Base-by-base conservation (phyloP, 1,140 invertebrate species). In the Plodia interpunctella region DNA sequence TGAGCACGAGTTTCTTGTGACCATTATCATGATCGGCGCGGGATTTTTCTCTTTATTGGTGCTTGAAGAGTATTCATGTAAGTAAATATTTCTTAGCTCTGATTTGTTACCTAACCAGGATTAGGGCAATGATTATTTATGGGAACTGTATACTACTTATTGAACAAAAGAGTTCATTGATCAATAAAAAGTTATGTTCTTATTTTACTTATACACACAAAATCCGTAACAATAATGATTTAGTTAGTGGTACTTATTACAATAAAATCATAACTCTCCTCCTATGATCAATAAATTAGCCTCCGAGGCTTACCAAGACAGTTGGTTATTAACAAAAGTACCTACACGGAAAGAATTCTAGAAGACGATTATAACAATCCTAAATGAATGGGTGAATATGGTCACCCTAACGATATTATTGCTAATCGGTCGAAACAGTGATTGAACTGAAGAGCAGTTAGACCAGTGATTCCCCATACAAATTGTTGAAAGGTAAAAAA, bases 1-100 rank as follows among this genome's bases (percentile, higher is more conserved):
- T 81, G 65, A 85, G 60, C 65, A 60, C 58, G 25, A 50, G 13
- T 17, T 52, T 49, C n/a, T 32, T 20, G 19, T 20, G 13, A 10
- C 13, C 54, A 32, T 44, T 55, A 55, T 15, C 9, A 19, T 5
- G 38, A 15, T 44, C 6, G 2, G 6, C 10, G 38, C 15, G 38
- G 38, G 38, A 44, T 44, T 44, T 15, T 44, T 44, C 10, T 44
- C 38, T 15, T 44, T 44, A 15, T n/a, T 15, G 13, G 2, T 5
- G 13, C 10, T 17, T 44, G 38, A 44, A 44, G 13, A 44, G n/a
- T 44, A 9, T 32, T 32, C 9, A 44, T 15, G 2, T 44, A 15
- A 3, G 21, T 25, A 3, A 44, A 44, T n/a, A 15, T 15, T 15
- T n/a, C 13, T 44, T 1, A 15, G 10, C 38, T n/a, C 11, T 15